phyloP scores from a whole-genome alignment of 1,140 invertebrate species.

The Coenobita brevimanus region DNA sequence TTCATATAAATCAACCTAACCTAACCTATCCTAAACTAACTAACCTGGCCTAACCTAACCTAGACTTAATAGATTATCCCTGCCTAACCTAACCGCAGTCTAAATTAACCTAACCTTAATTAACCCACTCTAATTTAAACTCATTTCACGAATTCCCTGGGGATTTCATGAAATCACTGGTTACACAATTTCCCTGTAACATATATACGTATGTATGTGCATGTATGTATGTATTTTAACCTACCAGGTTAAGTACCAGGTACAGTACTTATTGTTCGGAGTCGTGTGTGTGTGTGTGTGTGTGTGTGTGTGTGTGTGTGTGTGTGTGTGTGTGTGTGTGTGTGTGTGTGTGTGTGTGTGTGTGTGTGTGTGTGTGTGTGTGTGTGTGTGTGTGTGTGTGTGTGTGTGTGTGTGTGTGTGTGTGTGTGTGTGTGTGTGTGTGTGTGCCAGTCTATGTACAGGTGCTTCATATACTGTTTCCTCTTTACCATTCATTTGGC shows the following conservation, averaged over 20 bases:
- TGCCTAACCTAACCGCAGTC: too few relatives aligned
- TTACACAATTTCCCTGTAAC: too few relatives aligned
- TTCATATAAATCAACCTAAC: too few relatives aligned
- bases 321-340: background rate
- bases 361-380: background rate
- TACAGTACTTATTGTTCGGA: background rate
- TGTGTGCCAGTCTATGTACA: too few relatives aligned
- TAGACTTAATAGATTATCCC: too few relatives aligned
- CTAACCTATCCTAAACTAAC: background rate
- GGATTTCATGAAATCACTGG: too few relatives aligned
- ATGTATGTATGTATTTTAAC: background rate
- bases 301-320: background rate
- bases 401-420: background rate
- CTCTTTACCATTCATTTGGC: too few relatives aligned
- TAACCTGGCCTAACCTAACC: background rate
- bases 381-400: background rate
- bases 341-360: background rate
- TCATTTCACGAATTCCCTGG: too few relatives aligned
- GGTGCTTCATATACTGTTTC: too few relatives aligned
- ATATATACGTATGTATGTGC: background rate
- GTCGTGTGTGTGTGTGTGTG: background rate
- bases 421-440: background rate
- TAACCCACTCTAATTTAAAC: too few relatives aligned
- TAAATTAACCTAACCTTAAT: too few relatives aligned
- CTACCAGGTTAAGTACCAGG: background rate